phyloP scores from a whole-genome alignment of 2,113 vertebrate genomes.

The Capreolus pygargus region DNA sequence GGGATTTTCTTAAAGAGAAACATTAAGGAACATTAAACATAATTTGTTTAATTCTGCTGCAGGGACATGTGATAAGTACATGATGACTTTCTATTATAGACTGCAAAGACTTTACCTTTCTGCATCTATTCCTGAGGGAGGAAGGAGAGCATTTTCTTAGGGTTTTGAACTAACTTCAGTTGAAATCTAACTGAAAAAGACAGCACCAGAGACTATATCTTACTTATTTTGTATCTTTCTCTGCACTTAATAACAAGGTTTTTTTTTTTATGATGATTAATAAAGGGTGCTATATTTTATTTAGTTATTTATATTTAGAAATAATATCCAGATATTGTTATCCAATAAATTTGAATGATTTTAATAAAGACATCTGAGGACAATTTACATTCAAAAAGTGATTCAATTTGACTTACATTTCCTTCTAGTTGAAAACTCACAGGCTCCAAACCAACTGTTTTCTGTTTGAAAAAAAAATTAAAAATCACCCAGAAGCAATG shows the following conservation, averaged over 20 bases:
- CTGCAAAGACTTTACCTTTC: background rate
- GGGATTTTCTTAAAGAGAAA: constrained; percentile 17
- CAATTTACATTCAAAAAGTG: background rate
- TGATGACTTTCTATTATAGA: background rate
- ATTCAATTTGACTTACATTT: background rate
- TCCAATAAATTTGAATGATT: background rate
- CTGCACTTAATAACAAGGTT: background rate
- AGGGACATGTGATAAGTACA: background rate
- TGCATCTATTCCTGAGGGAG: background rate
- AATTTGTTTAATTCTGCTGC: background rate
- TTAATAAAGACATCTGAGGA: constrained; percentile 27
- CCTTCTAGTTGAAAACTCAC: background rate
- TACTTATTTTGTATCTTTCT: background rate
- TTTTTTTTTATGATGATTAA: background rate
- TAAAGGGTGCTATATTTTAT: background rate
- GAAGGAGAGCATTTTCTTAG: background rate
- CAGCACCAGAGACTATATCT: background rate
- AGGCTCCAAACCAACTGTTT: constrained; percentile 32
- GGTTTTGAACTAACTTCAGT: constrained; percentile 11
- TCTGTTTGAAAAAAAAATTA: background rate
- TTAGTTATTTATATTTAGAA: background rate
- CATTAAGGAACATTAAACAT: background rate
- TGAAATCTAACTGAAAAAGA: constrained; percentile 18
- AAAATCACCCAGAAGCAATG: constrained; percentile 41
- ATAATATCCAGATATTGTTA: background rate